Conservation (phyloP, 2,888 invertebrate species). For the Tenthredo distinguenda region DNA sequence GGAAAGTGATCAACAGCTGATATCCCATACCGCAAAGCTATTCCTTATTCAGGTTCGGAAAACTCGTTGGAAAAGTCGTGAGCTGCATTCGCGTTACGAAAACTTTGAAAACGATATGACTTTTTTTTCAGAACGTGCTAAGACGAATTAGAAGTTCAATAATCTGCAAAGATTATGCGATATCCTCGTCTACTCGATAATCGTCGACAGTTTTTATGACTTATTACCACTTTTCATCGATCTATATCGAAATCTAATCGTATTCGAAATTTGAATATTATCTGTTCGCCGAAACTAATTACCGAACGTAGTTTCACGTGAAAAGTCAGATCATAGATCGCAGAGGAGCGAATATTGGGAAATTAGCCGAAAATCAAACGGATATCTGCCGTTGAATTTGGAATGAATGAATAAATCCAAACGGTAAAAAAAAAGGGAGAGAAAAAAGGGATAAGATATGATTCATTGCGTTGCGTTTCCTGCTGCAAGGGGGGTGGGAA, state of each 20-base stretch:
- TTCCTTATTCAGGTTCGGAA: too few relatives aligned
- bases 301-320: not conserved
- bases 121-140: not conserved
- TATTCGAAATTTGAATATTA: too few relatives aligned
- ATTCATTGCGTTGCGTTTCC: constrained; percentile 10
- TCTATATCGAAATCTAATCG: too few relatives aligned
- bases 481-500: not conserved
- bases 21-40: not conserved
- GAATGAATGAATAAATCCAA: not conserved
- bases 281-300: too few relatives aligned
- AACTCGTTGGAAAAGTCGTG: too few relatives aligned
- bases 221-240: too few relatives aligned
- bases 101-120: not conserved
- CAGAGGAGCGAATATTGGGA: not conserved
- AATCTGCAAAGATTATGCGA: not conserved
- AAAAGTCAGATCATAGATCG: not conserved
- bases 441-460: not conserved
- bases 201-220: too few relatives aligned
- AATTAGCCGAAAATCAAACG: not conserved
- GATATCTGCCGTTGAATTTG: not conserved
- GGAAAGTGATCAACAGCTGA: not conserved
- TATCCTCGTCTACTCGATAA: too few relatives aligned
- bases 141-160: not conserved
- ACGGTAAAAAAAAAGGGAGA: not conserved
- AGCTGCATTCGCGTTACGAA: too few relatives aligned